Evolutionary conservation across 2,888 invertebrate species (phyloP).

Genomic region (Tenthredo distinguenda): DNA sequence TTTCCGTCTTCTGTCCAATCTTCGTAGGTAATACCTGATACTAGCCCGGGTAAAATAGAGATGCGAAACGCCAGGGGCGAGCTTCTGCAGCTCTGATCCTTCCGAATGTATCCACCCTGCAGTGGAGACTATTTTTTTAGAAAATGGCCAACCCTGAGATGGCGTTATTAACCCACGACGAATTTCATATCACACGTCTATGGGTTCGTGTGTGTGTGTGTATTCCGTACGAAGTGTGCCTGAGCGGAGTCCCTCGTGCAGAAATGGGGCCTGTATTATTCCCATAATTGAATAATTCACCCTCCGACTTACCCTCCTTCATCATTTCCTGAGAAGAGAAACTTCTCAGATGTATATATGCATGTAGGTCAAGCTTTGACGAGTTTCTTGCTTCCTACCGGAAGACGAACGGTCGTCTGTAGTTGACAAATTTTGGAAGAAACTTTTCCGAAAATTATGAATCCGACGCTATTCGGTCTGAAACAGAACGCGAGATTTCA

Average conservation of each 20-base stretch:
- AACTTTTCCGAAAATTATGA: too few relatives aligned
- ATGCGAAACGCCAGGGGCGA: neutral
- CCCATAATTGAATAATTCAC: constrained; percentile 39
- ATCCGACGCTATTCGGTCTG: too few relatives aligned
- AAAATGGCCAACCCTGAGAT: neutral
- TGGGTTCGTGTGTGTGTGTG: neutral
- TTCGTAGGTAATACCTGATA: neutral
- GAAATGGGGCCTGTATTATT: neutral
- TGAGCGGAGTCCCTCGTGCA: neutral
- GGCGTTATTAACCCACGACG: neutral
- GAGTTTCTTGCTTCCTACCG: neutral
- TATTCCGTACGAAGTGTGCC: neutral
- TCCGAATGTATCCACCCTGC: neutral
- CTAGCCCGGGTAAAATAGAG: neutral
- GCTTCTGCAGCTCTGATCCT: neutral
- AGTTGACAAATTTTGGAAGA: neutral
- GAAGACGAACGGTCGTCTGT: neutral
- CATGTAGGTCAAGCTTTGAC: neutral
- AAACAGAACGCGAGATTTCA: too few relatives aligned
- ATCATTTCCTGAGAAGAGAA: neutral
- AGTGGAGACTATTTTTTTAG: neutral
- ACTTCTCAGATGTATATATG: neutral
- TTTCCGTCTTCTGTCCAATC: neutral
- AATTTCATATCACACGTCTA: neutral
- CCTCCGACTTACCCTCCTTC: neutral